phyloP scores from a whole-genome alignment of 2,113 vertebrate species.

The Ciconia maguari region DNA sequence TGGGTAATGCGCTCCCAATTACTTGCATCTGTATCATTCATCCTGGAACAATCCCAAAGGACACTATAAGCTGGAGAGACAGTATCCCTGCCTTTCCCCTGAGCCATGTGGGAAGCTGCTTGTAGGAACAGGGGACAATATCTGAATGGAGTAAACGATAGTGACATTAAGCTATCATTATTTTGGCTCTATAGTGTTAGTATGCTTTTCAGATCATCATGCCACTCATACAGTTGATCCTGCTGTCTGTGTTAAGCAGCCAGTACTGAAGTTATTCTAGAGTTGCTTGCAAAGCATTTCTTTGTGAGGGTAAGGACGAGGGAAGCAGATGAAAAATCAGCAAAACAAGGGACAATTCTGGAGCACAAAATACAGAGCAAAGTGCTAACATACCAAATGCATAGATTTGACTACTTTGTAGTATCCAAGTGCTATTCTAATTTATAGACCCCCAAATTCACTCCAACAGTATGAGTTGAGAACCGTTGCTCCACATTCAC shows the following conservation, averaged over 20 bases:
- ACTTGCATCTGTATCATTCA: not conserved
- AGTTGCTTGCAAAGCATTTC: not conserved
- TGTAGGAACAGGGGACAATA: not conserved
- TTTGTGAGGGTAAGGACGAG: not conserved
- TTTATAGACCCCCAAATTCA: not conserved
- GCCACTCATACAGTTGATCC: not conserved
- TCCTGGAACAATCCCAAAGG: not conserved
- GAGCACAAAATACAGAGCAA: not conserved
- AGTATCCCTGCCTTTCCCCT: not conserved
- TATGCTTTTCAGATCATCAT: not conserved
- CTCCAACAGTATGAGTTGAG: not conserved
- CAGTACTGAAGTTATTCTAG: not conserved
- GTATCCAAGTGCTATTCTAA: not conserved
- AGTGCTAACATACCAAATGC: not conserved
- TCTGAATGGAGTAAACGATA: not conserved
- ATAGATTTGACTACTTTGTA: not conserved
- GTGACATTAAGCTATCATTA: not conserved
- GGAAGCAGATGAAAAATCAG: not conserved
- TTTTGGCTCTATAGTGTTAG: not conserved
- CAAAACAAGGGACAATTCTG: not conserved
- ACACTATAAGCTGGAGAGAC: not conserved
- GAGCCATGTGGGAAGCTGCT: not conserved
- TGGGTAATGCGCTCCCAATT: not conserved
- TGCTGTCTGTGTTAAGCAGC: not conserved
- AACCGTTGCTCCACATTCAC: not conserved